Evolutionary conservation across 2,113 vertebrate species (phyloP).

Genomic region (Menura novaehollandiae): DNA sequence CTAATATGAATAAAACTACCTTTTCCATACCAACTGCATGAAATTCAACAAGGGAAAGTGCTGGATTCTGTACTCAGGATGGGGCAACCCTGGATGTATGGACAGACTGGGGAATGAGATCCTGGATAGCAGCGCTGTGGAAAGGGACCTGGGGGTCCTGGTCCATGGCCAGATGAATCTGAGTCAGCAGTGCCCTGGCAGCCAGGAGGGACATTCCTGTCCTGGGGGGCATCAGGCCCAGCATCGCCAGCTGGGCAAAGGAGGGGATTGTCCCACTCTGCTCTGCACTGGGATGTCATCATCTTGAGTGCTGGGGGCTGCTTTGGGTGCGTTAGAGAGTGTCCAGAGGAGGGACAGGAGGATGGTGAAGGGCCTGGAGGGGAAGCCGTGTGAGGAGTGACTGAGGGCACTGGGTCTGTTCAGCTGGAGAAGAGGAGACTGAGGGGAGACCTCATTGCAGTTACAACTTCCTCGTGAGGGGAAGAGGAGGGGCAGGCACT

Average conservation of each 20-base stretch:
- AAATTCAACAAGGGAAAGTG: not conserved
- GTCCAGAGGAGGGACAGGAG: accelerated
- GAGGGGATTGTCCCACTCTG: not conserved
- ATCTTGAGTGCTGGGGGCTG: accelerated
- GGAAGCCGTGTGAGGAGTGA: accelerated
- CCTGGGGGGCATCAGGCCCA: not conserved
- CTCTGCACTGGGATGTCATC: accelerated
- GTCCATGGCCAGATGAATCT: accelerated
- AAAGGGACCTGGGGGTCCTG: no score
- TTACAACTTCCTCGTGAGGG: accelerated
- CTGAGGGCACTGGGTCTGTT: not conserved
- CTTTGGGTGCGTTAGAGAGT: accelerated
- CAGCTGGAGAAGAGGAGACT: not conserved
- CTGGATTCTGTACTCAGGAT: accelerated
- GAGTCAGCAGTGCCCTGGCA: not conserved
- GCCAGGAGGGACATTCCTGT: not conserved
- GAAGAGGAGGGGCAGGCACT: not conserved
- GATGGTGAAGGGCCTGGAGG: not conserved
- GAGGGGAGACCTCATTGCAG: not conserved
- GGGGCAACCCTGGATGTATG: accelerated
- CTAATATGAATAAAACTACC: not conserved
- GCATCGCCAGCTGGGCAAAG: accelerated
- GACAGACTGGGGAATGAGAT: not conserved
- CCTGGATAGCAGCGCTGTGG: not conserved
- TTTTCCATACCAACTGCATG: not conserved